phyloP scores from a whole-genome alignment of 2,113 vertebrate genomes.

The Isurus oxyrinchus region DNA sequence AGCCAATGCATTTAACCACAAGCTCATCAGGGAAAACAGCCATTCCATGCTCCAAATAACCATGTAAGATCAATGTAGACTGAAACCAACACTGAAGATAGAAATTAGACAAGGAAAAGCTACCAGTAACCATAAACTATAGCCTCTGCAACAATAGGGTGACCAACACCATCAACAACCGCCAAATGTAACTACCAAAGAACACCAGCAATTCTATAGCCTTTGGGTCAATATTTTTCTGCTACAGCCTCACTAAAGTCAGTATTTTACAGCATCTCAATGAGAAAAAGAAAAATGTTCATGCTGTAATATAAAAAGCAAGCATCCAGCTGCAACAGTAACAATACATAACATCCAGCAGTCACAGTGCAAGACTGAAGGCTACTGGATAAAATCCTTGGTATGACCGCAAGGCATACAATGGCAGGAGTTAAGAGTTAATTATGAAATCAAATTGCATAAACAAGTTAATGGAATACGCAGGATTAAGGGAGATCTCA shows the following conservation, averaged over 20 bases:
- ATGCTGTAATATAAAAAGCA: too few relatives aligned
- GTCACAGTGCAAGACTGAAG: too few relatives aligned
- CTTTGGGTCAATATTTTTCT: not conserved
- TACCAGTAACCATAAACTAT: not conserved
- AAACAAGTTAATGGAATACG: too few relatives aligned
- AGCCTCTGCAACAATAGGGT: not conserved
- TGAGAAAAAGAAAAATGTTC: not conserved
- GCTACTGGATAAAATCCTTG: too few relatives aligned
- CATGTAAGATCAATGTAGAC: not conserved
- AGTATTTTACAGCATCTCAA: not conserved
- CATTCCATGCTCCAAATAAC: not conserved
- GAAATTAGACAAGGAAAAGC: not conserved
- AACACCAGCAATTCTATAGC: not conserved
- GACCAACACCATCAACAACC: not conserved
- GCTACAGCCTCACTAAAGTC: not conserved
- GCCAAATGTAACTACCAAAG: not conserved
- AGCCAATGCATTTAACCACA: not conserved
- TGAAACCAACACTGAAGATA: not conserved
- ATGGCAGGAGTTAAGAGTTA: too few relatives aligned
- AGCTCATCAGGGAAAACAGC: not conserved
- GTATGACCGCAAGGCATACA: too few relatives aligned
- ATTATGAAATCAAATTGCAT: too few relatives aligned
- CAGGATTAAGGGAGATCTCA: too few relatives aligned
- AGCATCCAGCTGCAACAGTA: too few relatives aligned
- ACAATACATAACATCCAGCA: too few relatives aligned